Base-by-base conservation (phyloP, 1,140 invertebrate genomes). In the Trachymyrmex cornetzi region DNA sequence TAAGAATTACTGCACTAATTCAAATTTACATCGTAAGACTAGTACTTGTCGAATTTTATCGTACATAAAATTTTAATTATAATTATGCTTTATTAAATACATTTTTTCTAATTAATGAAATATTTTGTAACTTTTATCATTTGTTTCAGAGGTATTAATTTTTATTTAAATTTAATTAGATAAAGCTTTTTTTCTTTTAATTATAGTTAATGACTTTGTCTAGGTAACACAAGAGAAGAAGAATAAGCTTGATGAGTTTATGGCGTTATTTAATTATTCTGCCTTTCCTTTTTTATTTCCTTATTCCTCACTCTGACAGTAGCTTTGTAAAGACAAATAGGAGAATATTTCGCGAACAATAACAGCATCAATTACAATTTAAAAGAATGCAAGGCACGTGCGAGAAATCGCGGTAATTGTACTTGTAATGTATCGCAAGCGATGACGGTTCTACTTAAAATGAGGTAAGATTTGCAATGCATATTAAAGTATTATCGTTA, bases 341-440 rank as follows among this genome's bases (percentile, higher is more conserved):
- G 12, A 4, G 3, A 61, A 14, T 57, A 30, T 16, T 22, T 38
- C 9, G 34, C 59, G 0, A 53, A n/a, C 44, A 24, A 48, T 30
- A 72, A 71, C 2, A 55, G 7, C 16, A 12, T 67, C 27, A 34
- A 38, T 81, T 79, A 48, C 6, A 80, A 71, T 72, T 38, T n/a
- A 9, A 14, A 55, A 34, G 3, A 27, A 72, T 30, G 34, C 66
- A 14, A 44, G 19, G 11, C 64, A 81, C 64, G 50, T 69, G 24
- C 4, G 14, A 22, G 30, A 71, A 81, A 55, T 24, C 22, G n/a
- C 30, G 77, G 30, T 44, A 59, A 71, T 38, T 34, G 19, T 24
- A 44, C 16, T 50, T 59, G 19, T 59, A 82, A 44, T n/a, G 22
- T 27, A 55, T 22, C 2, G 19, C 34, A 59, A 64, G 24, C 16